These are phyloP conservation scores for Hydrozoanthus gracilis DNA, from an alignment of 92 coral and sea anemone species.

Conservation along the genomic window DNA sequence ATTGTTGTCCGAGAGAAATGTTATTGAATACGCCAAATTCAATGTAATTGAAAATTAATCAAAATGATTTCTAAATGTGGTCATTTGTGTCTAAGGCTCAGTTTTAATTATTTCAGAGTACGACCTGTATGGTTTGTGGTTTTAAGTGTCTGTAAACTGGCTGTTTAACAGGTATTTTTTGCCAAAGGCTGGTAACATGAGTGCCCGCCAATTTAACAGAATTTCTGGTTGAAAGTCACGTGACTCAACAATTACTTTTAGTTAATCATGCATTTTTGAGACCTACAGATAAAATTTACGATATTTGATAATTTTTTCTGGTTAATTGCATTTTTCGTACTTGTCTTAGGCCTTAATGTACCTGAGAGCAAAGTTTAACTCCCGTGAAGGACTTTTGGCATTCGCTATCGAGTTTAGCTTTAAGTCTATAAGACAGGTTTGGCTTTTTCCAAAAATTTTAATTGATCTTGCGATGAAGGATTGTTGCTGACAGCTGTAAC, in stretches of 20 bases:
- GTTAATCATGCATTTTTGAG: background rate
- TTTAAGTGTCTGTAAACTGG: background rate
- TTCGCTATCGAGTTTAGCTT: background rate
- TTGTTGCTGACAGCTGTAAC: background rate
- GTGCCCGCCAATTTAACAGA: slow-evolving; percentile 10
- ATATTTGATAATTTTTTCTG: background rate
- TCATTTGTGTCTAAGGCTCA: background rate
- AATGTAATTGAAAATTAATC: background rate
- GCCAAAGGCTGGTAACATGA: background rate
- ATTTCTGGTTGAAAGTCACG: background rate
- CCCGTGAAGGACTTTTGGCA: no score
- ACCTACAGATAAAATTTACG: background rate
- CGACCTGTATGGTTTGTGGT: background rate
- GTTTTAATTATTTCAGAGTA: background rate
- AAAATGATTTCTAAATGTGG: background rate
- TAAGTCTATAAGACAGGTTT: background rate
- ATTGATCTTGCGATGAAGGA: slow-evolving; percentile 13
- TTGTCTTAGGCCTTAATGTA: background rate
- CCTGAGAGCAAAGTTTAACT: no score
- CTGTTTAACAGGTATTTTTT: background rate
- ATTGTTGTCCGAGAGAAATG: slow-evolving; percentile 15
- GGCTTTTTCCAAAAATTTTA: background rate
- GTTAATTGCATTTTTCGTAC: background rate
- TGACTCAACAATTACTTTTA: background rate
- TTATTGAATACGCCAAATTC: slow-evolving; percentile 41